phyloP scores from a whole-genome alignment of 2,113 vertebrate species.

The Monopterus albus region DNA sequence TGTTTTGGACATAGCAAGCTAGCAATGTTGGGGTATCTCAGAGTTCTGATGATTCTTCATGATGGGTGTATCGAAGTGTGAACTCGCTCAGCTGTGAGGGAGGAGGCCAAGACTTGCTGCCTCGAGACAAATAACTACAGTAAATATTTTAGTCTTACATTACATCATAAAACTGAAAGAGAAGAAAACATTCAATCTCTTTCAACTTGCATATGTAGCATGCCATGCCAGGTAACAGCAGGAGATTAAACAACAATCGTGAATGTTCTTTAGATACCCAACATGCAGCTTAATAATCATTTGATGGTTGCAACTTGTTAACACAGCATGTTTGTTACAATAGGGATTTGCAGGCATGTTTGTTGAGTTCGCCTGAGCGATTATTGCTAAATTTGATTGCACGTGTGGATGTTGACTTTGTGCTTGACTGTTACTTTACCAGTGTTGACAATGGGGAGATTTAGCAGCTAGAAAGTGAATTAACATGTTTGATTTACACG shows the following conservation, averaged over 20 bases:
- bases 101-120: background rate
- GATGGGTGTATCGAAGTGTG: background rate
- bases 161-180: background rate
- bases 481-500: conserved; percentile 18
- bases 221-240: conserved; percentile 1
- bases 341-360: conserved; percentile 28
- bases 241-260: conserved; percentile 7
- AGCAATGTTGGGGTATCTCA: background rate
- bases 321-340: background rate
- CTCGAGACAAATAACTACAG: conserved; percentile 15
- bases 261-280: background rate
- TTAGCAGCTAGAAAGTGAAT: conserved; percentile 23
- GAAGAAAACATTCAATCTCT: background rate
- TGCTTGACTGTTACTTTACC: background rate
- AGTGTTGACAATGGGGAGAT: background rate
- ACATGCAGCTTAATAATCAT: conserved; percentile 22
- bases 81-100: background rate
- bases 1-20: background rate
- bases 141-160: conserved; percentile 10
- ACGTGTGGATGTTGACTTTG: background rate
- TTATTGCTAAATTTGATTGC: conserved; percentile 27
- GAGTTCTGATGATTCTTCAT: conserved; percentile 6
- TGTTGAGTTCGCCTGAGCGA: background rate
- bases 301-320: conserved; percentile 12
- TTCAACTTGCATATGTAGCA: background rate